Base-by-base conservation (phyloP, 2,797 vertebrate genomes). In the Strix occidentalis region DNA sequence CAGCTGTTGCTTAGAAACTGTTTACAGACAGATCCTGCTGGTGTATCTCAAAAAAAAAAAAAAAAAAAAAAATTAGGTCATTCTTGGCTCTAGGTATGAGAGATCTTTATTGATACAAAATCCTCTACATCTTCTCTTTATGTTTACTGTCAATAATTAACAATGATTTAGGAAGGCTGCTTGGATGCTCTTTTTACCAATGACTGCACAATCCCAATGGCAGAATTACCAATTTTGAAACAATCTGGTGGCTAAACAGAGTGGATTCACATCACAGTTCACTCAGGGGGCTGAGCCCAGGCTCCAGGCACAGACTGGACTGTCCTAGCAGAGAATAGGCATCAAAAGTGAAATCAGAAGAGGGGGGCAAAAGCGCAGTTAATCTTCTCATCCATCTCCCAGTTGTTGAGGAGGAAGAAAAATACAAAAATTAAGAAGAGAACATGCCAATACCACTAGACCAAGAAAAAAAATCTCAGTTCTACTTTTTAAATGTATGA, bases 1-100 rank as follows among this genome's bases (percentile, higher is more conserved):
- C 92, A 96, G 94, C 84, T 95, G 95, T 96, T 96, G 96, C 95
- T 95, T 96, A 81, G 96, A 65, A 93, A 95, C 96, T 97, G 93
- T 97, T 96, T 96, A 96, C 84, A 94, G 89, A 89, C 78, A 87
- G 53, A 91, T 74, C 79, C 68, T 96, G 84, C 72, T 91, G 79
- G 75, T 86, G 37, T 39, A 78, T 78, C 65, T 70, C 35, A 76
- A 85, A 91, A 76, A 70, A 75, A 78, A 75, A 24, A 70, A 75
- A 78, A 75, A 24, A 64, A 31, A 58, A 45, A 17, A 56, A 90
- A 93, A 89, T 51, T 77, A 93, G 94, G 96, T 90, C 96, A 91
- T 61, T 92, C 82, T 91, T 93, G 72, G 82, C 94, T 90, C 29
- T 39, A 93, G 92, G 89, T 90, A 83, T 71, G 60, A 91, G 45